These are phyloP conservation scores for Autographa gamma DNA, from an alignment of 2,888 invertebrate genomes.

Conservation along the genomic window DNA sequence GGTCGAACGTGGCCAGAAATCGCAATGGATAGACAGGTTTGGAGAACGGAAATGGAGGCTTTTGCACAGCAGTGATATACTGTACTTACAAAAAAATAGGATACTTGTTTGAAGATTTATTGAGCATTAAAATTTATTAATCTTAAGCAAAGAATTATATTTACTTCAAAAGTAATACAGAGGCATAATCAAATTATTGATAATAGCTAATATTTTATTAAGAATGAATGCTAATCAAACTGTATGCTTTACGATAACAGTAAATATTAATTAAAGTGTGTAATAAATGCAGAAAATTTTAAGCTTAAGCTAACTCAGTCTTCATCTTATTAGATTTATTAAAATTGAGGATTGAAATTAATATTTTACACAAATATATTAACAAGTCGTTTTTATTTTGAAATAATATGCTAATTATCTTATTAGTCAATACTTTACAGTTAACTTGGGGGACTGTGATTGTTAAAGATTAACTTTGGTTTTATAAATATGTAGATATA, in stretches of 20 bases:
- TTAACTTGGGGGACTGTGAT: too few relatives aligned
- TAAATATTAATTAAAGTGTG: constrained; percentile 2
- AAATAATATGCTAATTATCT: too few relatives aligned
- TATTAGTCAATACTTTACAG: too few relatives aligned
- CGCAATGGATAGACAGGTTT: too few relatives aligned
- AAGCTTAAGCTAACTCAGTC: not conserved
- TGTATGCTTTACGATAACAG: not conserved
- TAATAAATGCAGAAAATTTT: not conserved
- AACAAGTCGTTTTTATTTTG: too few relatives aligned
- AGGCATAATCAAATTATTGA: not conserved
- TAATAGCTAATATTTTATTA: constrained; percentile 1
- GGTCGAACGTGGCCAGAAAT: too few relatives aligned
- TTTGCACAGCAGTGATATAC: too few relatives aligned
- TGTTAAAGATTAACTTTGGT: too few relatives aligned
- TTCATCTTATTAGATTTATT: not conserved
- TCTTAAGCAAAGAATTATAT: not conserved
- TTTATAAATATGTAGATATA: too few relatives aligned
- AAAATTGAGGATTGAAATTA: not conserved
- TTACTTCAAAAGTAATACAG: not conserved
- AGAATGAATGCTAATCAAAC: not conserved
- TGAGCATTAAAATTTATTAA: not conserved
- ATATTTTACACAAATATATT: too few relatives aligned
- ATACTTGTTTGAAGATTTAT: not conserved
- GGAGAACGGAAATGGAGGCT: too few relatives aligned
- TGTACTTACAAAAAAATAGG: too few relatives aligned